A percentile compares a stretch with the other conserved stretches of the same genome.
Conservation (phyloP, 1,140 invertebrate species). For the Lepidotrigona ventralis region DNA sequence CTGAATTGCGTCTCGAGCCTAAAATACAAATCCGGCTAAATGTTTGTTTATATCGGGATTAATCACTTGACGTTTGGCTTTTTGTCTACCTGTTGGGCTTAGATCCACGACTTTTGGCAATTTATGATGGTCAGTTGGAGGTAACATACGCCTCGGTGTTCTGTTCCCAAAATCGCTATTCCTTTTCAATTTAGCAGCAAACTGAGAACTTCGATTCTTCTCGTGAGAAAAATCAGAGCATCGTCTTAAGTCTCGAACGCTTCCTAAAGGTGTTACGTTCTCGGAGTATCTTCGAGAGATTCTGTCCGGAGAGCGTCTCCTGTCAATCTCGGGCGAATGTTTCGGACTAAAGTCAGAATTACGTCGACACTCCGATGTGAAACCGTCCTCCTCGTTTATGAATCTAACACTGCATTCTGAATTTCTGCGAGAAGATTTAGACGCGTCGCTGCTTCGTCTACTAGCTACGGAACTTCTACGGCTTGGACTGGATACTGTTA, state of each 20-base stretch:
- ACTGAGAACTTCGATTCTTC: slow-evolving; percentile 74
- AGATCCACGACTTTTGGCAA: slow-evolving; percentile 71
- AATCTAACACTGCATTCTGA: slow-evolving; percentile 75
- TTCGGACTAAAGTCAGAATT: slow-evolving; percentile 53
- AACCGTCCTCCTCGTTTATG: slow-evolving; percentile 57
- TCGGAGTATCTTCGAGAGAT: slow-evolving; percentile 73
- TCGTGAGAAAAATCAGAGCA: slow-evolving; percentile 77
- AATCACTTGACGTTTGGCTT: not conserved
- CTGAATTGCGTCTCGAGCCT: slow-evolving; percentile 73
- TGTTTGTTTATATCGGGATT: not conserved
- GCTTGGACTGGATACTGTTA: slow-evolving; percentile 75
- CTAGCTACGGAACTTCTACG: slow-evolving; percentile 73
- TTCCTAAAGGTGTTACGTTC: slow-evolving; percentile 67
- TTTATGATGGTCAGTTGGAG: slow-evolving; percentile 59
- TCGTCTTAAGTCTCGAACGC: slow-evolving; percentile 69
- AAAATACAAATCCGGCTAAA: not conserved
- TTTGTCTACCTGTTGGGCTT: slow-evolving; percentile 68
- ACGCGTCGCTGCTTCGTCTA: slow-evolving; percentile 71
- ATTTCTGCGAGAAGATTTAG: slow-evolving; percentile 68
- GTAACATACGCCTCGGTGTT: slow-evolving; percentile 69
- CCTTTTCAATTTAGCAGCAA: slow-evolving; percentile 73
- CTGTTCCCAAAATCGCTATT: slow-evolving; percentile 76
- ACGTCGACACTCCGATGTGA: slow-evolving; percentile 41
- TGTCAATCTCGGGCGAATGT: slow-evolving; percentile 46
- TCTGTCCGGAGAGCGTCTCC: slow-evolving; percentile 53